phyloP scores from a whole-genome alignment of 2,113 vertebrate species.

The Taurulus bubalis region DNA sequence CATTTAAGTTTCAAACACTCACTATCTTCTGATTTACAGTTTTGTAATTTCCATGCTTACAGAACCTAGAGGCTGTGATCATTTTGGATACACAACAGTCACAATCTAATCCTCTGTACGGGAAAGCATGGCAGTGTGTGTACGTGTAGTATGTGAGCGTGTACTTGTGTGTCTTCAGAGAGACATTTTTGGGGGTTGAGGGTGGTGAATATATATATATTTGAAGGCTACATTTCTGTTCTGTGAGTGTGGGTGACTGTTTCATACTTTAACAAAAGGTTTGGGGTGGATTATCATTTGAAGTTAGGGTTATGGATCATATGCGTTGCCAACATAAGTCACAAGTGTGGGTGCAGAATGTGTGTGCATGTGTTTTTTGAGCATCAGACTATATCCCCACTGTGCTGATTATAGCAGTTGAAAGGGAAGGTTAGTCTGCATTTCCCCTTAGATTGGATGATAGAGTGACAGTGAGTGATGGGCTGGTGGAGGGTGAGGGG shows the following conservation, averaged over 20 bases:
- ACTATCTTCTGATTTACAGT: background rate
- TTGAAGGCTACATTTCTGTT: too few relatives aligned
- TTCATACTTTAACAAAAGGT: background rate
- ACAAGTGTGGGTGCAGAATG: background rate
- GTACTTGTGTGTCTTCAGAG: too few relatives aligned
- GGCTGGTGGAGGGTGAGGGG: conserved; percentile 23
- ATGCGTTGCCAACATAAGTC: background rate
- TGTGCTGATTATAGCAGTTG: conserved; percentile 35
- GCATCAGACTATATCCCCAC: conserved; percentile 31
- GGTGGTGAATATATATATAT: too few relatives aligned
- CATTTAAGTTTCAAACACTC: background rate
- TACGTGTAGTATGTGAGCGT: too few relatives aligned
- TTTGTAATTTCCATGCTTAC: background rate
- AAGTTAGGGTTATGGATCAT: background rate
- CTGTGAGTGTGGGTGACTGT: background rate
- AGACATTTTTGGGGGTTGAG: too few relatives aligned
- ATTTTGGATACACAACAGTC: conserved; percentile 5
- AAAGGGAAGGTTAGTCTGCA: conserved; percentile 44
- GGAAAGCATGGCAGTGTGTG: background rate
- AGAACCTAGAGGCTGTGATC: background rate
- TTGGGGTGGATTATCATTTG: background rate
- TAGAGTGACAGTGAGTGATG: conserved; percentile 69
- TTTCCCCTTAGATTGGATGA: conserved; percentile 46
- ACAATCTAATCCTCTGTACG: conserved; percentile 4
- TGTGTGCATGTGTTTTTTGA: conserved; percentile 10